Evolutionary conservation across 2,113 vertebrate species (phyloP), one percentile per base, ranked within the genome.

Genomic region (Isichthys henryi): DNA sequence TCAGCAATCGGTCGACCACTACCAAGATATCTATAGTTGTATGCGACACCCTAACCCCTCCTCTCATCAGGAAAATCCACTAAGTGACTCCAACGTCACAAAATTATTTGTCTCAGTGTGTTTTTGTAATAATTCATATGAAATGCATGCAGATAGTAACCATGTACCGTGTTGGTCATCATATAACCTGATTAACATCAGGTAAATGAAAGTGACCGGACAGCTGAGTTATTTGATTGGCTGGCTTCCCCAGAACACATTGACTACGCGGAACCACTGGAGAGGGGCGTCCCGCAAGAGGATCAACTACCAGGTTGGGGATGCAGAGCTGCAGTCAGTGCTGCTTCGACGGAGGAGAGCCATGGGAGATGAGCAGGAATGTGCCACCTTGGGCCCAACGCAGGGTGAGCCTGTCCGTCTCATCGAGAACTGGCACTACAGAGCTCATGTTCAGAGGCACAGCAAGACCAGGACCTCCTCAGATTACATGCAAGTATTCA

Each of bases 301-400:
- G 4, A 50, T 89, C 9, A 93, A 94, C 83, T 89, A 90, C 19
- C 93, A 94, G 5, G 89, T 93, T 0, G 90, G 86, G 0, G 95
- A 96, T 13, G 39, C 84, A 0, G 96, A 97, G 93, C 95, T 97
- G 23, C 93, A 93, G 90, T 70, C 90, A 88, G 93, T 96, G 31
- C 93, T 97, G 84, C 95, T 95, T 91, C 96, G 94, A 39, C 94
- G 96, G 45, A 96, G 97, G 27, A 92, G 86, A n/a, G 94, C 88
- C 50, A 95, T 96, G 86, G 95, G 90, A 21, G 95, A 95, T 0
- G 88, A 91, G 31, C 88, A 62, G 85, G 92, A 91, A 84, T 13
- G 23, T 0, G 0, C 74, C 17, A 13, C 77, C 50, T 5, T 53
- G 39, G 3, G 77, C 74, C 89, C 91, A 86, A 19, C 90, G 66